Conservation (phyloP, 2,113 vertebrate species). For the Chloropsis cyanopogon region DNA sequence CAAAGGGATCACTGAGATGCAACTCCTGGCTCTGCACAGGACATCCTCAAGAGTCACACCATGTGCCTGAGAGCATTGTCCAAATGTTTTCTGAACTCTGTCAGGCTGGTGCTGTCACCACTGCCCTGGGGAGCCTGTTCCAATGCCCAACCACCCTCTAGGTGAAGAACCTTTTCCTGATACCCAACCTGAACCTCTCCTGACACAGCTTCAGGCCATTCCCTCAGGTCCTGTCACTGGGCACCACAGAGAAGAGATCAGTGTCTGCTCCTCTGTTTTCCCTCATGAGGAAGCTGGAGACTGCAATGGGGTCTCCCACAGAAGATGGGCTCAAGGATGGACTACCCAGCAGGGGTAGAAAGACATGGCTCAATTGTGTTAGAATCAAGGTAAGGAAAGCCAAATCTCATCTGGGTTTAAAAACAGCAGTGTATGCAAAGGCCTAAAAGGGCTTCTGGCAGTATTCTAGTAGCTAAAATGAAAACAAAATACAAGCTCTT, state of each 20-base stretch:
- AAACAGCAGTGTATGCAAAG: neutral
- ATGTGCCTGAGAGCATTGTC: neutral
- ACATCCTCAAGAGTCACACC: neutral
- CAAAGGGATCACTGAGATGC: neutral
- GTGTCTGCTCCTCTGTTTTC: fast-evolving
- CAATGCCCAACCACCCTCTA: fast-evolving
- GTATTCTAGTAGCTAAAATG: neutral
- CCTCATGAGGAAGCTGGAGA: neutral
- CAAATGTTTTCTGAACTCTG: neutral
- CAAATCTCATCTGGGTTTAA: neutral
- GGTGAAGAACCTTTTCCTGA: neutral
- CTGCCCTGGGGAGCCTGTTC: neutral
- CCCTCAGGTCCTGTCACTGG: fast-evolving
- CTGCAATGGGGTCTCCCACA: neutral
- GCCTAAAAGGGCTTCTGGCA: neutral
- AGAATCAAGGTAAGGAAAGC: neutral
- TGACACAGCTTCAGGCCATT: neutral
- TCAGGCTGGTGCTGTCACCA: no score
- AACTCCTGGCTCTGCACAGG: neutral
- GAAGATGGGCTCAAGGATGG: neutral
- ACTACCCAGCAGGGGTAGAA: neutral
- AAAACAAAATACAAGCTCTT: neutral
- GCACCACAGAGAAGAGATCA: neutral
- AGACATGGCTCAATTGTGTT: neutral
- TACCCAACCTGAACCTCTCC: neutral